phyloP scores from a whole-genome alignment of 2,797 vertebrate genomes.

The Luscinia luscinia region DNA sequence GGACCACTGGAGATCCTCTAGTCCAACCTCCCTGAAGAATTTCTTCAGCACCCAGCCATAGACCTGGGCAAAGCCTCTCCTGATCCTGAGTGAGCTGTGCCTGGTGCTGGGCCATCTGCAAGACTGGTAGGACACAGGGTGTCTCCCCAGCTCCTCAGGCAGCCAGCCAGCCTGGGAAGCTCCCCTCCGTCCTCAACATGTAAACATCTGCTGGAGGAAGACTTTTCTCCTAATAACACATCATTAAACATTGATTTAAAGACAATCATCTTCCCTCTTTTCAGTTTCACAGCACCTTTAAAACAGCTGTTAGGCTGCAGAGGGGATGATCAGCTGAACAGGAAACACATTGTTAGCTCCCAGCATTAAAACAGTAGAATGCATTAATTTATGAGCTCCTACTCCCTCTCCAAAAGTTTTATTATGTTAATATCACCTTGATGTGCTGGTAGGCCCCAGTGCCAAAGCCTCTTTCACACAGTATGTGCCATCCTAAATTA shows the following conservation, averaged over 20 bases:
- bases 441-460: constrained; percentile 43
- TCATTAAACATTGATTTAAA: constrained; percentile 79
- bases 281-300: constrained; percentile 73
- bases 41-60: background rate
- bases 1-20: background rate
- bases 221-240: constrained; percentile 62
- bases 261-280: constrained; percentile 64
- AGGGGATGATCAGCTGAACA: constrained; percentile 55
- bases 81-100: rapidly evolving
- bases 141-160: background rate
- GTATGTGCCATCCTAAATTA: constrained; percentile 66
- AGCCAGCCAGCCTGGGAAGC: background rate
- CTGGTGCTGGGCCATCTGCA: background rate
- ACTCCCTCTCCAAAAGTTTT: constrained; percentile 38
- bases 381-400: constrained; percentile 74
- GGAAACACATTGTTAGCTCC: constrained; percentile 71
- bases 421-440: constrained; percentile 59
- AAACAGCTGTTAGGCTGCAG: constrained; percentile 60
- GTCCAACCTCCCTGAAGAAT: background rate
- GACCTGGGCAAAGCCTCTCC: background rate
- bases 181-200: background rate
- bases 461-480: constrained; percentile 59
- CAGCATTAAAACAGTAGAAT: constrained; percentile 71
- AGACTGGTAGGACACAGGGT: background rate
- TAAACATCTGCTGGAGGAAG: constrained; percentile 69